phyloP scores from a whole-genome alignment of 2,797 vertebrate species.

The Enoplosus armatus region DNA sequence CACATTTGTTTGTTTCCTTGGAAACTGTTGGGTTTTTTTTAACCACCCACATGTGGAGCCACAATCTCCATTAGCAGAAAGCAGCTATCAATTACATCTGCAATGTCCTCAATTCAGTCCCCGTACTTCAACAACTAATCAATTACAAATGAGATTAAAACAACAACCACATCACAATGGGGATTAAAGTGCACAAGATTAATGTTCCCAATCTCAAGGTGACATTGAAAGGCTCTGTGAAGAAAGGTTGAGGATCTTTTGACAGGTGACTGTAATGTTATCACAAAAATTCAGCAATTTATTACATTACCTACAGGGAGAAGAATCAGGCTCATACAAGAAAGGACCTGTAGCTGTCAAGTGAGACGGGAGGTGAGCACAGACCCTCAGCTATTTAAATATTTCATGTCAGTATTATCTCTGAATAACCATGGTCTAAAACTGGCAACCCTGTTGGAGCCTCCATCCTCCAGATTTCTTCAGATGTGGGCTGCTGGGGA shows the following conservation, averaged over 20 bases:
- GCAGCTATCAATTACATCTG: slow-evolving; percentile 37
- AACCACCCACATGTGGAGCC: slow-evolving; percentile 57
- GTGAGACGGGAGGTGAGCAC: slow-evolving; percentile 2
- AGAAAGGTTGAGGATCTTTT: neutral
- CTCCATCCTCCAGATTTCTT: slow-evolving; percentile 23
- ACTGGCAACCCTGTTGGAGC: slow-evolving; percentile 21
- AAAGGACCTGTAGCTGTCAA: neutral
- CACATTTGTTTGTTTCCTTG: slow-evolving; percentile 76
- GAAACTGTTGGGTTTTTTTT: slow-evolving; percentile 56
- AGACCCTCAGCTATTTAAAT: slow-evolving; percentile 61
- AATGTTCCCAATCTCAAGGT: neutral
- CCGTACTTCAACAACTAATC: slow-evolving; percentile 24
- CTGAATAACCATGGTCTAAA: slow-evolving; percentile 69
- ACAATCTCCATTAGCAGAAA: slow-evolving; percentile 44
- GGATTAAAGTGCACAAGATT: neutral
- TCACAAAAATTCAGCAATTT: slow-evolving; percentile 1
- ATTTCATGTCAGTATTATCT: slow-evolving; percentile 68
- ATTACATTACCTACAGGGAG: neutral
- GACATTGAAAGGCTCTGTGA: neutral
- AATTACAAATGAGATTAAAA: slow-evolving; percentile 45
- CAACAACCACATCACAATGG: neutral
- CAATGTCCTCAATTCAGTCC: slow-evolving; percentile 26
- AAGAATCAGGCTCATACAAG: neutral
- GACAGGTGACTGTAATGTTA: neutral
- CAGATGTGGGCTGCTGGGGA: neutral